Evolutionary conservation across 2,888 invertebrate species (phyloP), one percentile per base, ranked within the genome.

Genomic region (Exocentrus adspersus): DNA sequence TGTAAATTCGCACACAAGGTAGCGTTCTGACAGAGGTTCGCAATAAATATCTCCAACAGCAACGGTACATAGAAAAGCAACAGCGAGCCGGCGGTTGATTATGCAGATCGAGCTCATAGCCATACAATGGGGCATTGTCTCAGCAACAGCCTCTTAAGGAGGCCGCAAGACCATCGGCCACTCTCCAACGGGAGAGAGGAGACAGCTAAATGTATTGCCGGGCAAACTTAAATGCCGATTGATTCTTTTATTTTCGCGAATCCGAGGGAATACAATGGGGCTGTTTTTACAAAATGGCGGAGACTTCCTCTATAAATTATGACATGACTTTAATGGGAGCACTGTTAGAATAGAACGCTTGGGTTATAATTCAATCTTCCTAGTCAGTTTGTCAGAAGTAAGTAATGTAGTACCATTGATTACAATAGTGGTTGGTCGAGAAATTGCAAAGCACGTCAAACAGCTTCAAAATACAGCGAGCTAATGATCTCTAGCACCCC

Each of bases 121-220:
- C n/a, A 63, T 62, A 65, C 65, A 65, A 65, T 65, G 65, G 62
- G 51, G 65, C 62, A 65, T 65, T 65, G 65, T 65, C 56, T 65
- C 37, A 45, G 60, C 45, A 30, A 37, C 24, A 53, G 43, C 43
- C 54, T 54, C 37, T 45, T 57, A 51, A 51, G 61, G 59, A 51
- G 52, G 52, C 60, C 52, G 60, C 51, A 28, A 48, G 54, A 54
- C 53, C 61, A 61, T 46, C 61, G 61, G 54, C 46, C 60, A 52
- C 60, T 60, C 41, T 42, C 52, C 51, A 37, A 30, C 32, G 46
- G 61, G 53, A 61, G 37, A 53, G 61, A 46, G 54, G 37, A 53
- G 42, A 61, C 54, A 54, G 42, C 37, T 43, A 43, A 54, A 54
- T 54, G 54, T 54, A 54, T 54, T n/a, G 54, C 61, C 45, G 32